Evolutionary conservation across 1,140 invertebrate species (phyloP).

Genomic region (Sitobion miscanthi): DNA sequence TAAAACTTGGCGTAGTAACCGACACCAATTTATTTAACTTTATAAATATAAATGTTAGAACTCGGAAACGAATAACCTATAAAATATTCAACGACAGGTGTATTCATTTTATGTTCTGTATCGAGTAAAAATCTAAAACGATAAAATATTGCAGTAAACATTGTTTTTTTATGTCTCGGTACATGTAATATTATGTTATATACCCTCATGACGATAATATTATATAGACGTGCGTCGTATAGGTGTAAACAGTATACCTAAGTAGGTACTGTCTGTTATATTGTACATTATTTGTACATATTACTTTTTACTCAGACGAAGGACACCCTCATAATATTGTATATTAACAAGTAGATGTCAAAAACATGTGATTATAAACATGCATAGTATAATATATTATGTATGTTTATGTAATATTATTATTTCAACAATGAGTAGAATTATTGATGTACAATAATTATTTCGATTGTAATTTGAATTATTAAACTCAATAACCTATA

Average conservation of each 20-base stretch:
- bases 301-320: background rate
- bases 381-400: no score
- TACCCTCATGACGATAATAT: no score
- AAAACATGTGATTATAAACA: no score
- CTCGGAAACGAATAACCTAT: background rate
- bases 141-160: background rate
- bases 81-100: background rate
- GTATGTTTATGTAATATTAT: no score
- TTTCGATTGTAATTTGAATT: no score
- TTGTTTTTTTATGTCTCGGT: background rate
- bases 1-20: background rate
- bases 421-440: no score
- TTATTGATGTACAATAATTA: no score
- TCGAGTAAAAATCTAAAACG: background rate
- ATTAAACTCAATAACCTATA: no score
- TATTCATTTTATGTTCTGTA: background rate
- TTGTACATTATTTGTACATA: background rate
- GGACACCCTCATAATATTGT: background rate
- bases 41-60: background rate
- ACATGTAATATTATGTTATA: background rate
- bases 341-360: background rate
- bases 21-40: background rate
- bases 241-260: no score
- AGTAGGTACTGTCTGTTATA: no score
- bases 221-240: background rate